Evolutionary conservation across 2,797 vertebrate species (phyloP).

Genomic region (Mus spretus): DNA sequence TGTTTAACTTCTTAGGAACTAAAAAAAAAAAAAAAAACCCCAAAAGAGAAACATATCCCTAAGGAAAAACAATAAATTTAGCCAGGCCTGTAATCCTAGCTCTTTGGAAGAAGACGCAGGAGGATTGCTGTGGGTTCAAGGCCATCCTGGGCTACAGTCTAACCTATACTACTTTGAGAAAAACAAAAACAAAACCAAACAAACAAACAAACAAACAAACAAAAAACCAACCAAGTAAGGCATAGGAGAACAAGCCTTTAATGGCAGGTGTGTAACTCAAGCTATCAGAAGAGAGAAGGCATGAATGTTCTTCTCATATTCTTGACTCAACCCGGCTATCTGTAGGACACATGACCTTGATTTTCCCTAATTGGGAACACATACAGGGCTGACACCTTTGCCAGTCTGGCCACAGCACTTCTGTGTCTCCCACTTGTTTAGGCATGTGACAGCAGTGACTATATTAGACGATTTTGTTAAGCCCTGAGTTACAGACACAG

Average conservation of each 20-base stretch:
- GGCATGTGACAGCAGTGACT: constrained; percentile 38
- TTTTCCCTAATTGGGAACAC: constrained; percentile 74
- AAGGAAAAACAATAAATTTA: neutral
- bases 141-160: no score
- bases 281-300: constrained; percentile 54
- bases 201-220: no score
- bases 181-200: neutral
- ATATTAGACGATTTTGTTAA: constrained; percentile 76
- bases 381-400: constrained; percentile 62
- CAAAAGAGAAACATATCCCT: neutral
- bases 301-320: constrained; percentile 54
- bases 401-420: constrained; percentile 25
- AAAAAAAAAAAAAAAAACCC: neutral
- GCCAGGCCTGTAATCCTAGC: neutral
- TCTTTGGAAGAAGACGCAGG: neutral
- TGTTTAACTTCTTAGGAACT: neutral
- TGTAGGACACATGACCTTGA: constrained; percentile 67
- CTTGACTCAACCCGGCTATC: constrained; percentile 47
- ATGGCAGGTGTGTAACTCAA: neutral
- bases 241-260: neutral
- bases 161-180: neutral
- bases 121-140: neutral
- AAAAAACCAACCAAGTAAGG: neutral
- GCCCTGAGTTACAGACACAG: constrained; percentile 61
- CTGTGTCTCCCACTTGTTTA: constrained; percentile 66